Evolutionary conservation across 1,140 invertebrate genomes (phyloP), one percentile per base, ranked within the genome.

Genomic region (Drosophila miranda): DNA sequence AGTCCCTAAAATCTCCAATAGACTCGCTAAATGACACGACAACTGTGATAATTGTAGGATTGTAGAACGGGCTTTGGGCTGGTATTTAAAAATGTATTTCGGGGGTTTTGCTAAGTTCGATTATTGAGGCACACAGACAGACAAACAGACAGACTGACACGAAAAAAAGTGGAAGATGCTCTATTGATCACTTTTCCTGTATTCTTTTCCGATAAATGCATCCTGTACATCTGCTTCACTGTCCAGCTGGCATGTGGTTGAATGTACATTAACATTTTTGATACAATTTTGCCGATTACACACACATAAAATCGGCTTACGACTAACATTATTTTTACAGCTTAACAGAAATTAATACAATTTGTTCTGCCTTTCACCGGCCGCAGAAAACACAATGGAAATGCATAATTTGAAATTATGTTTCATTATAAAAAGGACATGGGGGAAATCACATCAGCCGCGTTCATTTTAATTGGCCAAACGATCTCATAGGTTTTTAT

Each of bases 391-490:
- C 48, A 21, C 34, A 59, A 60, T 51, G 41, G 23, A 50, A 55
- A 54, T 30, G n/a, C 45, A 53, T 66, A 71, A 42, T 53, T 28
- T 44, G 9, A 54, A 72, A 77, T 87, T 59, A 71, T 58, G 54
- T 77, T 63, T 60, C 45, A 82, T 57, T 63, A 81, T 63, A 73
- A 68, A 43, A 57, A 30, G 30, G 73, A 70, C 51, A 45, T 74
- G 13, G 11, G 14, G 11, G 5, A 41, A 55, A 67, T 58, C 50
- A 67, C 54, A 64, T 58, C 41, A 43, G 66, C 38, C 19, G n/a
- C n/a, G 42, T 23, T 62, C 14, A 49, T 68, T 78, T 79, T 72
- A 84, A 75, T 79, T 84, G 69, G 61, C 59, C 73, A 56, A 59
- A 38, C 48, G 44, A 42, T 66, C 58, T 59, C 44, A 59, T 68